phyloP scores from a whole-genome alignment of 2,888 invertebrate species.

The Caenorhabditis japonica region DNA sequence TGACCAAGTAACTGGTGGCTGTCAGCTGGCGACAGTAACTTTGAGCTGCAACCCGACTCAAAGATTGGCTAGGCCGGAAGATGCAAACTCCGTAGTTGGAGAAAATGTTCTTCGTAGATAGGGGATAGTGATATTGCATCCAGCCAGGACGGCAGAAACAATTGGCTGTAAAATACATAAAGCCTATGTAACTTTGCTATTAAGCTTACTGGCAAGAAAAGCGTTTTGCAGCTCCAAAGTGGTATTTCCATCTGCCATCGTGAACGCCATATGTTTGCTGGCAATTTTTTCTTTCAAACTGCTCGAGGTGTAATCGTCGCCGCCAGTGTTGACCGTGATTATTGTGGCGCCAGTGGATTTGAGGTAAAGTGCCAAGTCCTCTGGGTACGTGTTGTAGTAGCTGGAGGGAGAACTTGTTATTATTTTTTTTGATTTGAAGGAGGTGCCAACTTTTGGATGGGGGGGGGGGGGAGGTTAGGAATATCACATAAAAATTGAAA shows the following conservation, averaged over 20 bases:
- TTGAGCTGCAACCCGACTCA: constrained; percentile 22
- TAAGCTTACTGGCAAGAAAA: constrained; percentile 11
- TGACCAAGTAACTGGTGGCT: constrained; percentile 16
- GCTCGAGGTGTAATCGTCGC: constrained; percentile 12
- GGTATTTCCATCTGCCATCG: constrained; percentile 28
- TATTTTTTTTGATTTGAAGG: no score
- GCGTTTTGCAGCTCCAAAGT: constrained; percentile 17
- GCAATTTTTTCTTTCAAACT: constrained; percentile 13
- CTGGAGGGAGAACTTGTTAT: constrained; percentile 1
- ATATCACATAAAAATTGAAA: no score
- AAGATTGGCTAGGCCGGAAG: constrained; percentile 5
- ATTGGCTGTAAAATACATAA: constrained; percentile 14
- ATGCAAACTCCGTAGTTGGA: constrained; percentile 30
- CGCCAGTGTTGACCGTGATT: constrained; percentile 30
- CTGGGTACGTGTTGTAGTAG: constrained; percentile 21
- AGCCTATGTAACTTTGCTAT: not conserved
- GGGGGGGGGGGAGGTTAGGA: not conserved
- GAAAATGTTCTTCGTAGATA: constrained; percentile 1
- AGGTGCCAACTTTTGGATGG: not conserved
- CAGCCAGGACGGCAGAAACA: constrained; percentile 40
- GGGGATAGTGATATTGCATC: constrained; percentile 30
- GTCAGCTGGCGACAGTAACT: constrained; percentile 18
- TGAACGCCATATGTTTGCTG: constrained; percentile 23
- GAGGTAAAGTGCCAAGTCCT: constrained; percentile 3
- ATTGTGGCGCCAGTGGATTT: constrained; percentile 25